Base-by-base conservation (phyloP, 2,113 vertebrate species). In the Gadus macrocephalus region DNA sequence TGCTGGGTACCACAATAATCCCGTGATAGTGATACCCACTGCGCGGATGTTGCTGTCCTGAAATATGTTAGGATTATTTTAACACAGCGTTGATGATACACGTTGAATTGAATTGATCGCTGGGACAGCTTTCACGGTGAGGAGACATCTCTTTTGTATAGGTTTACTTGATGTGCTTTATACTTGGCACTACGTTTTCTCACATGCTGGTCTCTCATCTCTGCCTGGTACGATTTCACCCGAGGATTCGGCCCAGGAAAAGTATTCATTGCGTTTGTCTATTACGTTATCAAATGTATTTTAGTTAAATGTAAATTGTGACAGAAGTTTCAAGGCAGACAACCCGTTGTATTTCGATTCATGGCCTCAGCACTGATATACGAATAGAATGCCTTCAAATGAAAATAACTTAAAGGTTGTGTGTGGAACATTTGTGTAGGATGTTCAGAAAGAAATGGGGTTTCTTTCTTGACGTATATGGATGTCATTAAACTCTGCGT, bases 41-140 rank as follows among this genome's bases (percentile, higher is more conserved):
- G 35, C 7, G 66, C 64, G 72, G 77, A 86, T 75, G 6, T 81
- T 27, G 62, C 20, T 72, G 70, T 49, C 42, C 38, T 49, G 8
- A 49, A 49, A 49, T 16, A 49, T 49, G 42, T 49, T 49, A 9
- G 42, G 42, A 14, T 49, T 49, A 49, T 49, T 49, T 9, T 67
- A 74, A 15, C 65, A 1, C 71, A 66, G 5, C 22, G 35, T 38
- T 59, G n/a, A 35, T 22, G 38, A 55, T 62, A 42, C 4, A 49
- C 53, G 15, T 27, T 27, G 20, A 12, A 35, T 53, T 28, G 58
- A 66, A 14, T 62, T 72, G 79, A 76, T 75, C 28, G 62, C 63
- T 15, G 69, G 63, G 69, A 62, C 69, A 71, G 66, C 64, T 79
- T 77, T 71, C 28, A 69, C 15, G 85, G 87, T 86, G 74, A 87